Evolutionary conservation across 2,888 invertebrate species (phyloP), one percentile per base, ranked within the genome.

Genomic region (Carterocephalus palaemon): DNA sequence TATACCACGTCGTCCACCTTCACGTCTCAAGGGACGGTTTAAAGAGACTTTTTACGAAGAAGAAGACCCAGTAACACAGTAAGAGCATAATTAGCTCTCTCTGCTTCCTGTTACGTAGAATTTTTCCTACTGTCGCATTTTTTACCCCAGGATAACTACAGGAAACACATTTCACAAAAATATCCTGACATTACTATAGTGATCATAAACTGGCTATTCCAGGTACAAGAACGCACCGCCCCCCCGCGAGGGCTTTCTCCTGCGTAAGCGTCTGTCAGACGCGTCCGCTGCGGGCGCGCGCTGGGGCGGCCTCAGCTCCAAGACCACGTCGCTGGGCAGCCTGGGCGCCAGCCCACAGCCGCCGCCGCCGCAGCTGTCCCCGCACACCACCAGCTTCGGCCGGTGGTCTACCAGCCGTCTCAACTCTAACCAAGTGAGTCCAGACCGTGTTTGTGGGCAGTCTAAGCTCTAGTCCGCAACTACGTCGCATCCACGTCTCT

Each of bases 401-500:
- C 77, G 92, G 48, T 93, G 93, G 93, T 92, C 92, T 32, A 92
- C 92, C 46, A 92, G 92, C 60, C 89, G 92, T 64, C 88, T 93
- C 57, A 92, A 93, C 72, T 92, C 92, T 53, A 91, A 91, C 53
- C 90, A 90, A 61, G 85, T 86, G 29, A 66, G 70, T 45, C 4
- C 19, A 19, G 19, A 19, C 6, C 19, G 3, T 19, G 19, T 15
- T 24, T 22, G 13, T 17, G 8, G 4, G 4, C n/a, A n/a, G n/a
- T n/a, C n/a, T n/a, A n/a, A n/a, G n/a, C n/a, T n/a, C n/a, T n/a
- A n/a, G n/a, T n/a, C n/a, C n/a, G n/a, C n/a, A n/a, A n/a, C n/a
- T n/a, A n/a, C n/a, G n/a, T n/a, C n/a, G n/a, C n/a, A n/a, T n/a
- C 95, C 56, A 95, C 95, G 33, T 95, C 95, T 32, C 89, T 95